Conservation (phyloP, 2,888 invertebrate species). For the Drosophila nigritarsus region DNA sequence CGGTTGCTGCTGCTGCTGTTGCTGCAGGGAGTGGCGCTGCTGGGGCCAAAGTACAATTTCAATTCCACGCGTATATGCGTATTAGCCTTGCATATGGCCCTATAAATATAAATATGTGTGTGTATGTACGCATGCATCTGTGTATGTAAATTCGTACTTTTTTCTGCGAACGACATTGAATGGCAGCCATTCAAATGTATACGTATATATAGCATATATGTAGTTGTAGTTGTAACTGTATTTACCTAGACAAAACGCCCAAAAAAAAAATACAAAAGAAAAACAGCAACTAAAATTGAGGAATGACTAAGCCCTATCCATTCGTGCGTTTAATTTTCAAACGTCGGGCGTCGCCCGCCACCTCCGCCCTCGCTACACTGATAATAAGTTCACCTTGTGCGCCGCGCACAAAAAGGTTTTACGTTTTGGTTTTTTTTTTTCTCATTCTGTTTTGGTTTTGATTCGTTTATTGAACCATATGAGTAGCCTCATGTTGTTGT, state of each 20-base stretch:
- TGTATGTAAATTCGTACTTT: conserved; percentile 18
- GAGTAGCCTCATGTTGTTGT: conserved; percentile 39
- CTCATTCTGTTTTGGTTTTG: conserved; percentile 57
- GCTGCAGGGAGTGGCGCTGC: conserved; percentile 60
- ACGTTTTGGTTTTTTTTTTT: conserved; percentile 38
- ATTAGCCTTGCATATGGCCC: conserved; percentile 51
- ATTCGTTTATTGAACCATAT: conserved; percentile 76
- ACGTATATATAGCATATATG: background rate
- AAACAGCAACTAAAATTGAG: conserved; percentile 15
- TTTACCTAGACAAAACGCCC: conserved; percentile 27
- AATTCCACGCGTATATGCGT: conserved; percentile 41
- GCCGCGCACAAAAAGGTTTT: conserved; percentile 63
- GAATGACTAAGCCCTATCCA: conserved; percentile 54
- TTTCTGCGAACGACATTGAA: conserved; percentile 48
- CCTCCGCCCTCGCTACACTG: background rate
- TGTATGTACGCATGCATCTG: background rate
- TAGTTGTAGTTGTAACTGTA: conserved; percentile 10
- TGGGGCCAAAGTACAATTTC: conserved; percentile 74
- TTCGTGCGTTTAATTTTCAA: conserved; percentile 41
- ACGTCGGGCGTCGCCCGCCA: conserved; percentile 1
- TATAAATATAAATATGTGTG: conserved; percentile 8
- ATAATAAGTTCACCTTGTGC: conserved; percentile 76
- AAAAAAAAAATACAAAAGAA: conserved; percentile 11
- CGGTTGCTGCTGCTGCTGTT: conserved; percentile 34
- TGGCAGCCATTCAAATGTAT: conserved; percentile 27